phyloP scores from a whole-genome alignment of 2,113 vertebrate genomes.

The Eubucco bourcierii region DNA sequence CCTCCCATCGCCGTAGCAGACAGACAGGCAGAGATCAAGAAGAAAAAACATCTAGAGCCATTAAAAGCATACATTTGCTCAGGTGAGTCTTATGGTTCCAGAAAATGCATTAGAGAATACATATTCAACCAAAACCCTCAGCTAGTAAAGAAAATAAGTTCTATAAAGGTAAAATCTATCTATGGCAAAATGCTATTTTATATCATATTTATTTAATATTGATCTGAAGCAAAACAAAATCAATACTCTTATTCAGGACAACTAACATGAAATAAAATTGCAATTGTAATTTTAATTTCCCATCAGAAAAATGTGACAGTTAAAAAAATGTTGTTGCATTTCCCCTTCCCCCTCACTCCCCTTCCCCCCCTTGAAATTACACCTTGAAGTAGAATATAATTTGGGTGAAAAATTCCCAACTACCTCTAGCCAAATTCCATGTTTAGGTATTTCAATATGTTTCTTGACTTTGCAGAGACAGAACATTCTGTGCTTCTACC shows the following conservation, averaged over 20 bases:
- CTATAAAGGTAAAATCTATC: not conserved
- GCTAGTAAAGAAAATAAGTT: not conserved
- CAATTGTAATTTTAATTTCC: slow-evolving; percentile 28
- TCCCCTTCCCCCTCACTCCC: not conserved
- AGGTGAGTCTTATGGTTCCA: not conserved
- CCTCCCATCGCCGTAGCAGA: not conserved
- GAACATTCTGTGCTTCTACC: not conserved
- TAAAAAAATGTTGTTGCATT: not conserved
- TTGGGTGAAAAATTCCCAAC: not conserved
- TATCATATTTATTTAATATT: slow-evolving; percentile 41
- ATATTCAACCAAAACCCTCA: not conserved
- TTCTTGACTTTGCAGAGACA: not conserved
- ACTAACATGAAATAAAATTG: slow-evolving; percentile 48
- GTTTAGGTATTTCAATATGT: not conserved
- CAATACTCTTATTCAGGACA: slow-evolving; percentile 38
- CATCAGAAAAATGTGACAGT: not conserved
- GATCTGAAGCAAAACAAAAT: slow-evolving; percentile 55
- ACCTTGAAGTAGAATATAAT: not conserved
- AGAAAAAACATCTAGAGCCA: not conserved
- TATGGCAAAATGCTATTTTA: not conserved
- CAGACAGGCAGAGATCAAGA: not conserved
- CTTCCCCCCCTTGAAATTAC: slow-evolving; percentile 1
- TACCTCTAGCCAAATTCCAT: not conserved
- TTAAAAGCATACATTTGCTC: not conserved
- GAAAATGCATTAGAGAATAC: not conserved